These are phyloP conservation scores for Colinus virginianus DNA, from an alignment of 2,113 vertebrate genomes.

Conservation along the genomic window DNA sequence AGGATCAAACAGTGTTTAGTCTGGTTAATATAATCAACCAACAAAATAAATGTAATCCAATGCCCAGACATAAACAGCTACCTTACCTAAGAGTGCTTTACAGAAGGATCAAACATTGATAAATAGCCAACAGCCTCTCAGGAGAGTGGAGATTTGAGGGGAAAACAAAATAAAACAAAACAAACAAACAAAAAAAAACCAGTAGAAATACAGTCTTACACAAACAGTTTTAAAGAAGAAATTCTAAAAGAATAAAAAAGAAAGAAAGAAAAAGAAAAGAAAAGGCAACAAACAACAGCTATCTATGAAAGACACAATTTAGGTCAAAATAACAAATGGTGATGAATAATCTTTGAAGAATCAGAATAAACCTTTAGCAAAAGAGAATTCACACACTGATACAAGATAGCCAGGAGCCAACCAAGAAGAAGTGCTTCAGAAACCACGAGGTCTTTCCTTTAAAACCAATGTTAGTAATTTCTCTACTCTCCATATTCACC, in stretches of 20 bases:
- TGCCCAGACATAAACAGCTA: background rate
- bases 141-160: background rate
- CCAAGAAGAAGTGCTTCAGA: background rate
- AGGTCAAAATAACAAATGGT: conserved; percentile 15
- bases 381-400: background rate
- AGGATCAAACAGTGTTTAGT: background rate
- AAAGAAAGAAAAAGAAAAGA: too few species aligned
- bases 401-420: conserved; percentile 29
- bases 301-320: background rate
- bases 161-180: too few species aligned
- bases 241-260: too few species aligned
- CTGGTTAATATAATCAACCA: background rate
- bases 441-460: background rate
- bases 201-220: background rate
- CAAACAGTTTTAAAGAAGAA: background rate
- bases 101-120: conserved; percentile 61
- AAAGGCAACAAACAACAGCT: background rate
- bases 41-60: background rate
- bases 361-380: background rate
- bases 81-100: background rate
- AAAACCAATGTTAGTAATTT: background rate
- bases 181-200: background rate
- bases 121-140: conserved; percentile 26
- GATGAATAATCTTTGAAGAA: conserved; percentile 20
- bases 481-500: background rate